Evolutionary conservation across 2,113 vertebrate genomes (phyloP).

Genomic region (Scatophagus argus): DNA sequence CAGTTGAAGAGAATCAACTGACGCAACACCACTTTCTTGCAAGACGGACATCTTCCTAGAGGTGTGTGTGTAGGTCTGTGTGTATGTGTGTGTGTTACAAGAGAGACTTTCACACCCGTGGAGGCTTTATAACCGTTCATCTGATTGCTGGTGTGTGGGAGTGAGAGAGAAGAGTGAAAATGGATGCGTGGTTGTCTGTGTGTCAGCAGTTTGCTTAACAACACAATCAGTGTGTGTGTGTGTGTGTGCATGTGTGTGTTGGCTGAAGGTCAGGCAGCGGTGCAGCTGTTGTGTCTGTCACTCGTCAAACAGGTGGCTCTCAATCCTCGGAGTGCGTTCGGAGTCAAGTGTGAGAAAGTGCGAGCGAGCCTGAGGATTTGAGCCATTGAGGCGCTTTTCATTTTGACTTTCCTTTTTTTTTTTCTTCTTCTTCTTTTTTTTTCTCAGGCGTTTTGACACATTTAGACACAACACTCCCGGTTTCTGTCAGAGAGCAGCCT

Average conservation of each 20-base stretch:
- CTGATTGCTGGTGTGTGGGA: constrained; percentile 34
- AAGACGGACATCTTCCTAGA: no score
- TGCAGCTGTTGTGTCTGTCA: constrained; percentile 77
- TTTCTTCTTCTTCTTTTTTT: constrained; percentile 1
- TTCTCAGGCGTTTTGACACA: constrained; percentile 9
- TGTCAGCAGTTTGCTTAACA: constrained; percentile 70
- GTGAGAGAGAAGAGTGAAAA: constrained; percentile 4
- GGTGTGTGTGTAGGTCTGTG: no score
- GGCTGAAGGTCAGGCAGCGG: constrained; percentile 53
- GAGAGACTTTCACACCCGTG: neutral
- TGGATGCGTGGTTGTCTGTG: constrained; percentile 6
- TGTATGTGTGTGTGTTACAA: neutral
- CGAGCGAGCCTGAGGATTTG: neutral
- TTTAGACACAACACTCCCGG: constrained; percentile 19
- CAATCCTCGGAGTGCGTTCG: constrained; percentile 32
- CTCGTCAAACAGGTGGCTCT: constrained; percentile 77
- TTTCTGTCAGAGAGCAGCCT: neutral
- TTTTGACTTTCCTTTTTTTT: neutral
- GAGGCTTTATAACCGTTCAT: constrained; percentile 10
- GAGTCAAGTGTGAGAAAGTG: constrained; percentile 41
- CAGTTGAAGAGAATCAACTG: fast-evolving
- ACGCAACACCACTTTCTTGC: neutral
- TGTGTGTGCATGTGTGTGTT: constrained; percentile 49
- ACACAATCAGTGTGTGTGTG: constrained; percentile 61
- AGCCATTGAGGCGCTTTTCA: neutral